phyloP scores from a whole-genome alignment of 2,888 invertebrate genomes.

The Pteria penguin region DNA sequence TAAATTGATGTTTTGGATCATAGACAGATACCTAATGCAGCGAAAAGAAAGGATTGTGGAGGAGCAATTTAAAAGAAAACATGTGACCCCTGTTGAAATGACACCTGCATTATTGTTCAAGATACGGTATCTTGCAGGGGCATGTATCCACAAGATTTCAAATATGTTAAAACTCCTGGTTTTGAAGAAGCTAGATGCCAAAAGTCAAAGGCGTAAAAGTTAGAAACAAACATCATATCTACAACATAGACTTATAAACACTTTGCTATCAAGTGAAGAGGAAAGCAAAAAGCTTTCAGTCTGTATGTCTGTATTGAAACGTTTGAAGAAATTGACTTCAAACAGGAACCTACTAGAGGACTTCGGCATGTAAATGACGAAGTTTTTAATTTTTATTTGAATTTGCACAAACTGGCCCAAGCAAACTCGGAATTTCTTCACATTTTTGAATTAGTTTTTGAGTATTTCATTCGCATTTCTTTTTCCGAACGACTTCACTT shows the following conservation, averaged over 20 bases:
- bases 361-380: conserved; percentile 20
- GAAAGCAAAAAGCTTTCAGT: neutral
- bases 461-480: conserved; percentile 22
- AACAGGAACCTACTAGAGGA: conserved; percentile 28
- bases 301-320: neutral
- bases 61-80: conserved; percentile 8
- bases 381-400: conserved; percentile 22
- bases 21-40: neutral
- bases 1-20: conserved; percentile 16
- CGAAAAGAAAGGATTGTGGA: neutral
- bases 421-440: neutral
- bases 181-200: neutral
- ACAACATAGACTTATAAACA: neutral
- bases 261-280: neutral
- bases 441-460: neutral
- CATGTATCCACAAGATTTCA: conserved; percentile 22
- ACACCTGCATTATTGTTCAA: conserved; percentile 19
- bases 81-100: neutral
- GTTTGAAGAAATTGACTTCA: conserved; percentile 21
- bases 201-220: conserved; percentile 8
- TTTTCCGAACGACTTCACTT: conserved; percentile 3
- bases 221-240: neutral
- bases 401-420: conserved; percentile 19
- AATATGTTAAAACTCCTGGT: conserved; percentile 6
- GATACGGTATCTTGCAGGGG: conserved; percentile 30